These are phyloP conservation scores for Meghimatium bilineatum DNA, from an alignment of 2,888 invertebrate species.

Conservation along the genomic window DNA sequence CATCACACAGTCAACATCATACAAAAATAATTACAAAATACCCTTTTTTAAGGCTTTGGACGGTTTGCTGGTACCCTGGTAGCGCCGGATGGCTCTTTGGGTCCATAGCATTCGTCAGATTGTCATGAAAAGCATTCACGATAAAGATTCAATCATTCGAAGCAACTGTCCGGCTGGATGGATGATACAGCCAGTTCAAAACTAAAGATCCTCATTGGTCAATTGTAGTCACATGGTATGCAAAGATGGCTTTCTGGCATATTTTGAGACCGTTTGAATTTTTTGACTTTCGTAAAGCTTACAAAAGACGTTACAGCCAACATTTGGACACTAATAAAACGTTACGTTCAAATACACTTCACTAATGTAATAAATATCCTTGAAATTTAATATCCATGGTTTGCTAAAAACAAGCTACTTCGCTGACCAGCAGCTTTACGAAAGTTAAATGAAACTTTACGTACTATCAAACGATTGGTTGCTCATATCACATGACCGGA, in stretches of 20 bases:
- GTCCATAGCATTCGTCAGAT: conserved; percentile 78
- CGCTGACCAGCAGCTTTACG: not conserved
- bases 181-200: conserved; percentile 63
- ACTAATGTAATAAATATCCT: not conserved
- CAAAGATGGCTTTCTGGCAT: conserved; percentile 25
- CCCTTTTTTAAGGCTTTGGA: conserved; percentile 77
- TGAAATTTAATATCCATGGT: not conserved
- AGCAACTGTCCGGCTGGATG: conserved; percentile 58
- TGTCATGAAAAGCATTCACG: conserved; percentile 63
- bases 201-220: conserved; percentile 71
- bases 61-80: conserved; percentile 78
- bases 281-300: not conserved
- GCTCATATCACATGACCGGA: not conserved
- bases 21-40: conserved; percentile 77
- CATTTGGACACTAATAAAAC: not conserved
- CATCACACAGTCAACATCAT: conserved; percentile 10
- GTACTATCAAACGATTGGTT: not conserved
- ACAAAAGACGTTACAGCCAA: no score
- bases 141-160: conserved; percentile 71
- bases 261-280: conserved; percentile 10
- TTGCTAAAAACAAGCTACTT: not conserved
- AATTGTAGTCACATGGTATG: conserved; percentile 71
- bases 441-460: not conserved
- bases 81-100: conserved; percentile 79
- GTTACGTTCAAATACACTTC: not conserved